Conservation (phyloP, 1,140 invertebrate genomes). For the Ditylenchus dipsaci region DNA sequence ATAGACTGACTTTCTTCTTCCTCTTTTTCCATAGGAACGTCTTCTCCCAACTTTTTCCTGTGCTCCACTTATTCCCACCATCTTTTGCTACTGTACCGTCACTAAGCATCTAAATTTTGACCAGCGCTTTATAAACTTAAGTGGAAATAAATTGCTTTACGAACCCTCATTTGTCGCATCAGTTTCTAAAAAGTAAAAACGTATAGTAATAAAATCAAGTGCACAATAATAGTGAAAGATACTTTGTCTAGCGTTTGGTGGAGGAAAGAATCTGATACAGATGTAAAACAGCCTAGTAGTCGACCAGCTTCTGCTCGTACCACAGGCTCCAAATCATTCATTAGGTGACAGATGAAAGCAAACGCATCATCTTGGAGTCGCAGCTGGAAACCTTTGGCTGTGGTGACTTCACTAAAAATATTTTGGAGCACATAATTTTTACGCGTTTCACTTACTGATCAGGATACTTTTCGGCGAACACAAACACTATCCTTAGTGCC, state of each 20-base stretch:
- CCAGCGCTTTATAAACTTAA: background rate
- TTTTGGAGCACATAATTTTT: background rate
- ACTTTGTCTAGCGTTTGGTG: constrained; percentile 89
- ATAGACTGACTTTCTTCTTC: constrained; percentile 75
- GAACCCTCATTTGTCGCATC: constrained; percentile 87
- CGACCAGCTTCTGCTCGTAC: constrained; percentile 61
- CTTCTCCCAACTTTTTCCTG: constrained; percentile 86
- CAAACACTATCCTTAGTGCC: background rate
- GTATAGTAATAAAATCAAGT: no score
- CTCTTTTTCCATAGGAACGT: constrained; percentile 70
- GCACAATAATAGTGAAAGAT: no score
- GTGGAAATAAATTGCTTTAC: constrained; percentile 6
- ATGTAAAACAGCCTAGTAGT: constrained; percentile 72
- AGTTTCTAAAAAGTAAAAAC: constrained; percentile 66
- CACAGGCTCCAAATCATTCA: constrained; percentile 76
- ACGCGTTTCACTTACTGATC: background rate
- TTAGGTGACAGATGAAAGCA: constrained; percentile 83
- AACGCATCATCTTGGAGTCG: constrained; percentile 92
- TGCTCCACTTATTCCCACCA: constrained; percentile 76
- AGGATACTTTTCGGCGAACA: background rate
- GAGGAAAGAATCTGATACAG: constrained; percentile 80
- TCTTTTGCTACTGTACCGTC: constrained; percentile 16
- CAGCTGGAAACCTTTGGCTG: constrained; percentile 59
- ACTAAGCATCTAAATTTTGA: constrained; percentile 35
- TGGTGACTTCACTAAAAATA: constrained; percentile 40